Evolutionary conservation across 1,140 invertebrate species (phyloP).

Genomic region (Portunus trituberculatus): DNA sequence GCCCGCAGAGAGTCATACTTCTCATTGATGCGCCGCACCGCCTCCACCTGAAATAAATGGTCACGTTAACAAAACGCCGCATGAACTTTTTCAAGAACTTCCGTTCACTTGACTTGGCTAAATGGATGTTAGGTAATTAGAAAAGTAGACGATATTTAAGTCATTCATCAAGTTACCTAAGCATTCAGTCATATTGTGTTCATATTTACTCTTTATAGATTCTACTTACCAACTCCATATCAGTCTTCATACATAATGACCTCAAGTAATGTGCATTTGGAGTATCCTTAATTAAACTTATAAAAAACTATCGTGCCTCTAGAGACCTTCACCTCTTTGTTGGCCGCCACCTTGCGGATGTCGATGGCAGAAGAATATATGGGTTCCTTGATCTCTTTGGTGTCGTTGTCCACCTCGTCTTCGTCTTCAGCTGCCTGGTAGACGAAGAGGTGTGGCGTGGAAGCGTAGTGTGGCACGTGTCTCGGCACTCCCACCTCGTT

Average conservation of each 20-base stretch:
- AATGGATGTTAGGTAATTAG: too few species aligned
- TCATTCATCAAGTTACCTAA: too few species aligned
- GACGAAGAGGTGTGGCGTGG: conserved; percentile 78
- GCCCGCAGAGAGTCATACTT: conserved; percentile 78
- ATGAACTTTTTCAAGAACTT: too few species aligned
- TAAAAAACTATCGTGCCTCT: too few species aligned
- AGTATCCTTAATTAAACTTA: too few species aligned
- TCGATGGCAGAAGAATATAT: conserved; percentile 79
- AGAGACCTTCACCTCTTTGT: conserved; percentile 65
- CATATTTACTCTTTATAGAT: too few species aligned
- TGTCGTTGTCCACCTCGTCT: conserved; percentile 65
- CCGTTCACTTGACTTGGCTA: too few species aligned
- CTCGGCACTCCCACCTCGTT: conserved; percentile 71
- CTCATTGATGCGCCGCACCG: conserved; percentile 78
- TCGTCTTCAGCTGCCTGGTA: conserved; percentile 78
- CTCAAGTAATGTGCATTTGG: too few species aligned
- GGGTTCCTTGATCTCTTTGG: conserved; percentile 75
- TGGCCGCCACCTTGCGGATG: conserved; percentile 78
- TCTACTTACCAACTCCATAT: too few species aligned
- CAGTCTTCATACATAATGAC: too few species aligned
- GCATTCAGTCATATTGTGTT: too few species aligned
- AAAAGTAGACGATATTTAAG: too few species aligned
- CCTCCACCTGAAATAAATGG: conserved; percentile 80
- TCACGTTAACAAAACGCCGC: neutral
- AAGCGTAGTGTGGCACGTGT: conserved; percentile 76